These are phyloP conservation scores for Ichneumoninae sp. DNA, from an alignment of 2,888 invertebrate species.

Conservation along the genomic window DNA sequence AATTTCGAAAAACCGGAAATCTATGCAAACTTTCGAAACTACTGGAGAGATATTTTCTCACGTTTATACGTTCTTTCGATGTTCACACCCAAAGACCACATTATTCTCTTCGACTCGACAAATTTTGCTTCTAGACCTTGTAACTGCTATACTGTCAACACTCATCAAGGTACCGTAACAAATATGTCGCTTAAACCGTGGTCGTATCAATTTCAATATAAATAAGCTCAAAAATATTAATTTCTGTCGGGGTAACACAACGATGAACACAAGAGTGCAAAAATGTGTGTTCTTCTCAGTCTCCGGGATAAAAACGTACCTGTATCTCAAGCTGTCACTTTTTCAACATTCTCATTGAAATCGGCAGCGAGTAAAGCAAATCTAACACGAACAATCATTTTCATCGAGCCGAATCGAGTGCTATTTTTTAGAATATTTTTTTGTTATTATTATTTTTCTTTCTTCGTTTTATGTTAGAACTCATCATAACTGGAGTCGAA, in stretches of 20 bases:
- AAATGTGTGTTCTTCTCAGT: background rate
- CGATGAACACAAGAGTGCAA: background rate
- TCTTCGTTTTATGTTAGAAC: background rate
- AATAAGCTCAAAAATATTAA: too few species aligned
- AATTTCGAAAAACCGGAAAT: conserved; percentile 23
- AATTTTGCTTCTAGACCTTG: background rate
- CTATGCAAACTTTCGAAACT: background rate
- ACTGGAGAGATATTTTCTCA: background rate
- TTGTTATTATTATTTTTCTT: background rate
- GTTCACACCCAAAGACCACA: background rate
- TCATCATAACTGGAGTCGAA: conserved; percentile 26
- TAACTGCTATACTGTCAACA: too few species aligned
- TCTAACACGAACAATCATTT: too few species aligned
- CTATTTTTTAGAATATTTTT: background rate
- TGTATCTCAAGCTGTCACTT: background rate
- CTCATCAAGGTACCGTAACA: too few species aligned
- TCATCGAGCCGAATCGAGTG: background rate
- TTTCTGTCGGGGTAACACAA: too few species aligned
- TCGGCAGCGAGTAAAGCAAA: background rate
- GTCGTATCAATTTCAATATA: background rate
- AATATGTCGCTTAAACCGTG: background rate
- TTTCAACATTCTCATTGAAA: background rate
- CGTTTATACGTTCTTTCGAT: background rate
- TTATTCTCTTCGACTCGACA: background rate
- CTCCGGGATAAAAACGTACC: background rate